Conservation (phyloP, 2,797 vertebrate genomes). For the Pseudochromis fuscus region DNA sequence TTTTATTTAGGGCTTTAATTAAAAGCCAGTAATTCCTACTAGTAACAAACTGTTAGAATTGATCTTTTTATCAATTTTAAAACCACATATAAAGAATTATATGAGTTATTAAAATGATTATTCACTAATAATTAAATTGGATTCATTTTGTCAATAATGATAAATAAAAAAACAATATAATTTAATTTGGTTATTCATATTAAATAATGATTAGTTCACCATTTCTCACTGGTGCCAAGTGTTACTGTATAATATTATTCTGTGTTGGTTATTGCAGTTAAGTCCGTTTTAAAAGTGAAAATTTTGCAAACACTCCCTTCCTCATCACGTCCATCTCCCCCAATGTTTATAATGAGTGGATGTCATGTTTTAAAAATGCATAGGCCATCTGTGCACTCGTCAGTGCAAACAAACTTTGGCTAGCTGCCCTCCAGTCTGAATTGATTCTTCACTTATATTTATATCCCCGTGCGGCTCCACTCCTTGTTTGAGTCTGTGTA, state of each 20-base stretch:
- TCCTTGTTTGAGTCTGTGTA: constrained; percentile 37
- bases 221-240: constrained; percentile 40
- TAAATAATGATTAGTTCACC: constrained; percentile 71
- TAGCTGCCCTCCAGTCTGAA: constrained; percentile 68
- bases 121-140: constrained; percentile 4
- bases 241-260: constrained; percentile 25
- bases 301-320: constrained; percentile 21
- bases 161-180: constrained; percentile 6
- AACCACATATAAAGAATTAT: background rate
- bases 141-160: constrained; percentile 4
- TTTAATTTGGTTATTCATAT: constrained; percentile 28
- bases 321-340: constrained; percentile 31
- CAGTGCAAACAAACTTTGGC: constrained; percentile 73
- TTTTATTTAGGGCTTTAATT: background rate
- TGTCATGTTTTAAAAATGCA: constrained; percentile 73
- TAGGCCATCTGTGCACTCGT: constrained; percentile 72
- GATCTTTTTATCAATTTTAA: background rate
- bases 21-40: background rate
- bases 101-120: background rate
- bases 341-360: constrained; percentile 53
- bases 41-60: too few species aligned
- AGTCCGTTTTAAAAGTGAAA: constrained; percentile 36
- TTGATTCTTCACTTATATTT: constrained; percentile 53
- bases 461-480: constrained; percentile 43
- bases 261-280: constrained; percentile 37